Evolutionary conservation across 2,113 vertebrate species (phyloP).

Genomic region (Platysternon megacephalum): DNA sequence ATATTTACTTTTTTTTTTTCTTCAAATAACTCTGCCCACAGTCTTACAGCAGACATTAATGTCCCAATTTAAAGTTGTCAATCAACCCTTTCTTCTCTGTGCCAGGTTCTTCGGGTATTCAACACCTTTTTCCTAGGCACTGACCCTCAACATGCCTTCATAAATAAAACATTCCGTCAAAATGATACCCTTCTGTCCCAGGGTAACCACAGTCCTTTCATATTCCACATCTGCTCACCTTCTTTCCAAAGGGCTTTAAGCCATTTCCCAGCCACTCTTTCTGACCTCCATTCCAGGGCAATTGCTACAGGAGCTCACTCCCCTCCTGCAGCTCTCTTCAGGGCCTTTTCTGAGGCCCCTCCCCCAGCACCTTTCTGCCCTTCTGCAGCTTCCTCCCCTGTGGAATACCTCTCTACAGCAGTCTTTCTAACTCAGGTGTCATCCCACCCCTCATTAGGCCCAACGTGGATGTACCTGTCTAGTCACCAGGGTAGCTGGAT

Average conservation of each 20-base stretch:
- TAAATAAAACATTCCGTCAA: not conserved
- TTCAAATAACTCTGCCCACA: not conserved
- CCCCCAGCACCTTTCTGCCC: not conserved
- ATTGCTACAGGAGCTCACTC: not conserved
- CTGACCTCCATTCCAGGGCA: not conserved
- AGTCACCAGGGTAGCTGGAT: not conserved
- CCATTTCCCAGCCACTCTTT: not conserved
- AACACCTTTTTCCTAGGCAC: not conserved
- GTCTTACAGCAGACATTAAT: not conserved
- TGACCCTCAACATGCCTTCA: not conserved
- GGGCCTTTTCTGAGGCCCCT: not conserved
- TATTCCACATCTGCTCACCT: not conserved
- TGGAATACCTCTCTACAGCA: not conserved
- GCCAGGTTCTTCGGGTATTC: not conserved
- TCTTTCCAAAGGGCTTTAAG: not conserved
- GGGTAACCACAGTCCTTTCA: not conserved
- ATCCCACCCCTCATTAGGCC: not conserved
- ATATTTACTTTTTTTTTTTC: not conserved
- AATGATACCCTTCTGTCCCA: not conserved
- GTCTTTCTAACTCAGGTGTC: not conserved
- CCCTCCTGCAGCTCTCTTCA: not conserved
- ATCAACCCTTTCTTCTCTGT: not conserved
- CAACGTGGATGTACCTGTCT: not conserved
- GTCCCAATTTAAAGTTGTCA: not conserved
- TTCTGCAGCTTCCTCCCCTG: not conserved